Evolutionary conservation across 2,888 invertebrate genomes (phyloP).

Genomic region (Cantharis flavilabris): DNA sequence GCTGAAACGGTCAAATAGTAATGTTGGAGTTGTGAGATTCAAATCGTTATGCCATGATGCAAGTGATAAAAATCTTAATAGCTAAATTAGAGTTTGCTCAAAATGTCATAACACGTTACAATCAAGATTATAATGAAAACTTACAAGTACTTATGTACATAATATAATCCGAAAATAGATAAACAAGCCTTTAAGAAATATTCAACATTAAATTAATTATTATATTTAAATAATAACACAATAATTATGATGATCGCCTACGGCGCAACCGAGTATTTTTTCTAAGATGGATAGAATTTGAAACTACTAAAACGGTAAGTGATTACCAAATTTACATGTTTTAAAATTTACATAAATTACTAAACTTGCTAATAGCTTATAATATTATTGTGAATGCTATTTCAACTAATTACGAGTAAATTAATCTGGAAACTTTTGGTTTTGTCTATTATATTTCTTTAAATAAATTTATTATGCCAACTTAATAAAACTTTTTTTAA

Average conservation of each 20-base stretch:
- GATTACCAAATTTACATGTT: not conserved
- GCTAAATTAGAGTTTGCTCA: not conserved
- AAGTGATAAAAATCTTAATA: not conserved
- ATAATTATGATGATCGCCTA: not conserved
- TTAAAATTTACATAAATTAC: not conserved
- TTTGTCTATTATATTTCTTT: not conserved
- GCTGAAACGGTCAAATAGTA: not conserved
- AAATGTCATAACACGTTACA: not conserved
- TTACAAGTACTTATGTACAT: not conserved
- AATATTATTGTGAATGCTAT: not conserved
- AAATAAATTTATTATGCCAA: not conserved
- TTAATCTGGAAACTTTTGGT: not conserved
- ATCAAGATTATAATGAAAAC: not conserved
- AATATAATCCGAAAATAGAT: not conserved
- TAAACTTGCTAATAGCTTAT: not conserved
- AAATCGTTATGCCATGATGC: not conserved
- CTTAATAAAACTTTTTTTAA: not conserved
- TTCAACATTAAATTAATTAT: not conserved
- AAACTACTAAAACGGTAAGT: not conserved
- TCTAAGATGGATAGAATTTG: not conserved
- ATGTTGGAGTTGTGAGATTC: not conserved
- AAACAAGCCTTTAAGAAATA: not conserved
- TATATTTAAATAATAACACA: not conserved
- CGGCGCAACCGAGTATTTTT: not conserved
- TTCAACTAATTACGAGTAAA: not conserved